Conservation (phyloP, 1,140 invertebrate species). For the Manduca sexta region DNA sequence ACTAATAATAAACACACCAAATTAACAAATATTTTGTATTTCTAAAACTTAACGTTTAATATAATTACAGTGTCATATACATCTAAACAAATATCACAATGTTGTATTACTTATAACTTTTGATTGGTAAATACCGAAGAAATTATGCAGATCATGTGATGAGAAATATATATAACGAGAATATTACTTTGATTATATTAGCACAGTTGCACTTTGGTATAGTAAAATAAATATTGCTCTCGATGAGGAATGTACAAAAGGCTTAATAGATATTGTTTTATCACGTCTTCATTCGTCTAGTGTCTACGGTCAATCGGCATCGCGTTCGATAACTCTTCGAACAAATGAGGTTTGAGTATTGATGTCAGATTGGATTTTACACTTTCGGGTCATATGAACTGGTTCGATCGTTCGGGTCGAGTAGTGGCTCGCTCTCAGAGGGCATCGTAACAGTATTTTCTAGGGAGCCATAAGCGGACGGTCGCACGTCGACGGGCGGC, state of each 20-base stretch:
- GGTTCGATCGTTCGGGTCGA: conserved; percentile 22
- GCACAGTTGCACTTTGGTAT: conserved; percentile 11
- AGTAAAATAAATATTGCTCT: conserved; percentile 5
- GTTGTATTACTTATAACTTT: conserved; percentile 4
- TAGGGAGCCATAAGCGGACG: conserved; percentile 53
- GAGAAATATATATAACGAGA: background rate
- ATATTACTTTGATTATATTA: background rate
- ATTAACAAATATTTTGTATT: conserved; percentile 22
- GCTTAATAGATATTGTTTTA: conserved; percentile 3
- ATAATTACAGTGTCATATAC: conserved; percentile 16
- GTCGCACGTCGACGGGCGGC: conserved; percentile 37
- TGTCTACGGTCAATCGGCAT: background rate
- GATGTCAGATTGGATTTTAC: conserved; percentile 18
- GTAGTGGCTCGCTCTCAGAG: conserved; percentile 49
- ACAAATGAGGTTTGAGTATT: too few species aligned
- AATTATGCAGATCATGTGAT: conserved; percentile 4
- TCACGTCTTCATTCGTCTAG: conserved; percentile 7
- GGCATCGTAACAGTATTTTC: conserved; percentile 37
- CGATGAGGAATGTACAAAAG: conserved; percentile 10
- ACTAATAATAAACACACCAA: background rate
- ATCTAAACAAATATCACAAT: conserved; percentile 31
- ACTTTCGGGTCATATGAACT: conserved; percentile 34
- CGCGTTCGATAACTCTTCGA: background rate
- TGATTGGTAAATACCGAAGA: background rate
- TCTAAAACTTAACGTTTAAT: conserved; percentile 30